A percentile compares a stretch with the other conserved stretches of the same genome.
Conservation (phyloP, 1,140 invertebrate genomes). For the Drosophila kurseongensis region DNA sequence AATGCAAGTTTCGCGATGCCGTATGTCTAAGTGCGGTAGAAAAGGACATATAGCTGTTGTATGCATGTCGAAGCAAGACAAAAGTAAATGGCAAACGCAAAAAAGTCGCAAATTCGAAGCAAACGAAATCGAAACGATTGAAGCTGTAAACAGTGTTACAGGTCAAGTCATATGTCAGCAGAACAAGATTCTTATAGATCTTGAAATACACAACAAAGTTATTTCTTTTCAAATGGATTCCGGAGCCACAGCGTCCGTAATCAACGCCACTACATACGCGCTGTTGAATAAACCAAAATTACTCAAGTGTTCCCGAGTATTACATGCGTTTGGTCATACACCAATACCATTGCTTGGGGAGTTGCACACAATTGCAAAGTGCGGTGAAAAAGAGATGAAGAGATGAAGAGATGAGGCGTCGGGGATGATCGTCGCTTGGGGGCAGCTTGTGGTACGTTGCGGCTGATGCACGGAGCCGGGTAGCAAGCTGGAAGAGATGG, state of each 20-base stretch:
- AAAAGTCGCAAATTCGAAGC: neutral
- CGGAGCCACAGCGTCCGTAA: neutral
- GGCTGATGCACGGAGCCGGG: no score
- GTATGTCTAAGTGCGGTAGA: neutral
- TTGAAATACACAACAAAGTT: neutral
- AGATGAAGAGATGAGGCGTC: no score
- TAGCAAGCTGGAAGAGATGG: no score
- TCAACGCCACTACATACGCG: neutral
- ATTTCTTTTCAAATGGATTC: conserved; percentile 6
- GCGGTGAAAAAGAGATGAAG: neutral
- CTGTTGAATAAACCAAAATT: neutral
- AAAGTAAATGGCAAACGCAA: neutral
- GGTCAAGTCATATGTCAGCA: neutral
- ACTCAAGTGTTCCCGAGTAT: no score
- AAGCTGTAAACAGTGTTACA: neutral
- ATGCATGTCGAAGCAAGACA: neutral
- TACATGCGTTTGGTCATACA: neutral
- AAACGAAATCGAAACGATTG: neutral
- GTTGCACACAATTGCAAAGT: neutral
- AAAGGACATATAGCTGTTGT: neutral
- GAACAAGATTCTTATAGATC: neutral
- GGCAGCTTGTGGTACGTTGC: no score
- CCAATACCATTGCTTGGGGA: conserved; percentile 2
- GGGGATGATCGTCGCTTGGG: no score
- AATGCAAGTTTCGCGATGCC: neutral